Conservation (phyloP, 37 sponge, comb jelly and placozoan species). For the Beroe forskalii region DNA sequence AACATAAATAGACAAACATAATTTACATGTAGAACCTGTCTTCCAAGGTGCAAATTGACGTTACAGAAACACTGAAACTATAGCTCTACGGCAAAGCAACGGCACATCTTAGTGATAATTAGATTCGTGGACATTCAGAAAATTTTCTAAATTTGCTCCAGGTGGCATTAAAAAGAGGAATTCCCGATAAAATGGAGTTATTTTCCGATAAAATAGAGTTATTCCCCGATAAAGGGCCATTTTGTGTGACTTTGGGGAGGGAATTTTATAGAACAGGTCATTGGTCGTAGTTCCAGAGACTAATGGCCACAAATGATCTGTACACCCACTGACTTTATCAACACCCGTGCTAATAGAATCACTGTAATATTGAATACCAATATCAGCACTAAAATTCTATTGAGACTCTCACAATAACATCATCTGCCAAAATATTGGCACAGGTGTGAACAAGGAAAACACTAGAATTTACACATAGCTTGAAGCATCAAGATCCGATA, state of each 20-base stretch:
- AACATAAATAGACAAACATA: too few species aligned
- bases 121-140: background rate
- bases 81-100: background rate
- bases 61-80: too few species aligned
- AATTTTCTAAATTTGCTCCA: background rate
- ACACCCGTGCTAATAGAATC: background rate
- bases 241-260: background rate
- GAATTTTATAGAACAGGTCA: background rate
- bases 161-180: background rate
- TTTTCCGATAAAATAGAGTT: background rate
- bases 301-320: too few species aligned
- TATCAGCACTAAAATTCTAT: background rate
- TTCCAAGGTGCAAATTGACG: too few species aligned
- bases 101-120: background rate
- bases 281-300: too few species aligned
- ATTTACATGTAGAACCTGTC: too few species aligned
- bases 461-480: background rate
- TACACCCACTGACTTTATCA: too few species aligned
- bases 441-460: background rate
- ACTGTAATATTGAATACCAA: too few species aligned
- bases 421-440: background rate
- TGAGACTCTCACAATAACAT: background rate
- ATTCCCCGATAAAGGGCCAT: background rate
- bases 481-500: too few species aligned
- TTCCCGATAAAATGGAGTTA: background rate